Percentiles rank a stretch among this genome's conserved stretches.
These are phyloP conservation scores for Bedellia somnulentella DNA, from an alignment of 2,888 invertebrate genomes.

Conservation along the genomic window DNA sequence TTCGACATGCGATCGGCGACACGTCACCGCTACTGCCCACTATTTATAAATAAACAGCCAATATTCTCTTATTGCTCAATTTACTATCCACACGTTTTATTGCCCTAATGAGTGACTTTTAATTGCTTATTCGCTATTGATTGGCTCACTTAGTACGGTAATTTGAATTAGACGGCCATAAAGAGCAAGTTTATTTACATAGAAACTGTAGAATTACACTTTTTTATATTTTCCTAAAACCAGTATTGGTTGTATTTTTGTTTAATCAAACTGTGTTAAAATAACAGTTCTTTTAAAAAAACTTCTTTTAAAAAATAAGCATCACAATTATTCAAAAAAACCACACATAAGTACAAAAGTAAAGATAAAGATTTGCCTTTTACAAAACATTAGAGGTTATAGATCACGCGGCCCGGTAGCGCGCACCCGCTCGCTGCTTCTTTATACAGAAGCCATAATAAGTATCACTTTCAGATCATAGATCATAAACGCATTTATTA, in stretches of 20 bases:
- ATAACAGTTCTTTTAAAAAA: too few relatives aligned
- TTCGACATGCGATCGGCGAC: constrained; percentile 55
- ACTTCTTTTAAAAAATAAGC: too few relatives aligned
- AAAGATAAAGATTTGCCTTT: constrained; percentile 42
- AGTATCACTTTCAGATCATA: constrained; percentile 61
- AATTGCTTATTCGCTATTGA: constrained; percentile 4
- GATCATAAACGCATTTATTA: constrained; percentile 55
- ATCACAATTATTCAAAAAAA: too few relatives aligned
- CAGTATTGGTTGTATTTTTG: too few relatives aligned
- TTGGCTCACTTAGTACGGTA: constrained; percentile 3
- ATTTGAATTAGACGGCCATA: too few relatives aligned
- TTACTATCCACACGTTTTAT: constrained; percentile 32
- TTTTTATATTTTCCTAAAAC: too few relatives aligned
- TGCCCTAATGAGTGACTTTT: constrained; percentile 21
- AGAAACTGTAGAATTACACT: too few relatives aligned
- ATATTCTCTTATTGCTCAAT: constrained; percentile 33
- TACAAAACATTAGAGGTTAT: constrained; percentile 56
- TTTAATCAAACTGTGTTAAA: too few relatives aligned
- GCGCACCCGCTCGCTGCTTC: constrained; percentile 32
- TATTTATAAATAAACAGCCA: constrained; percentile 25
- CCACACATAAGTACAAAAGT: constrained; percentile 42
- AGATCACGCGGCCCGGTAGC: constrained; percentile 33
- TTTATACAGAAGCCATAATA: constrained; percentile 59
- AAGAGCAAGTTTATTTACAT: too few relatives aligned
- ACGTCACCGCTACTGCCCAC: constrained; percentile 30